phyloP scores from a whole-genome alignment of 2,888 invertebrate species.

The Drosophila anomalata region DNA sequence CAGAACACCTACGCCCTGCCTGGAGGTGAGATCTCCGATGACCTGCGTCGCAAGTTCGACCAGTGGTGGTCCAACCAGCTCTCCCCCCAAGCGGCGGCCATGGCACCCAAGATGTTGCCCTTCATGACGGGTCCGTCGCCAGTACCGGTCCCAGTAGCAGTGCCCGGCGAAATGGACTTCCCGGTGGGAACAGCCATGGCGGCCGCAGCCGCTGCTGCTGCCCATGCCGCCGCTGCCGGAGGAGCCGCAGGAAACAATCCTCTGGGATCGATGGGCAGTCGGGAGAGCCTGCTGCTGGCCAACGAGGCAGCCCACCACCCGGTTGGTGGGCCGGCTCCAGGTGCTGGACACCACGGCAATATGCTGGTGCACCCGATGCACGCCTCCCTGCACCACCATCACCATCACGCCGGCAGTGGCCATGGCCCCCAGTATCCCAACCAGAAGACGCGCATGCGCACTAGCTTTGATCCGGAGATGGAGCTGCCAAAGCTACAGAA shows the following conservation, averaged over 20 bases:
- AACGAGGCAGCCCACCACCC: conserved; percentile 75
- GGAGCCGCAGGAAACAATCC: conserved; percentile 65
- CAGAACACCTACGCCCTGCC: conserved; percentile 87
- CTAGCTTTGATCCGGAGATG: conserved; percentile 98
- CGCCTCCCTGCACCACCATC: conserved; percentile 87
- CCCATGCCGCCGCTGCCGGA: conserved; percentile 77
- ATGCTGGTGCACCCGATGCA: conserved; percentile 89
- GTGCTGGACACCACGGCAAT: conserved; percentile 71
- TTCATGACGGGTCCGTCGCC: conserved; percentile 82
- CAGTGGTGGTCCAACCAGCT: conserved; percentile 94
- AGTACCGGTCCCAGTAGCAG: conserved; percentile 70
- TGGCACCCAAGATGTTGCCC: conserved; percentile 85
- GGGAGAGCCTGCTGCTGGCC: conserved; percentile 77
- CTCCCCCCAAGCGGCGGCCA: conserved; percentile 86
- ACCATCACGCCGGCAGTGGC: conserved; percentile 83
- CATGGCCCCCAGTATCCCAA: conserved; percentile 87
- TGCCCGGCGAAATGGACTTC: conserved; percentile 82
- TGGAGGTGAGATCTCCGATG: conserved; percentile 91
- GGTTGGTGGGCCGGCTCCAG: conserved; percentile 51
- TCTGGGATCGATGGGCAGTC: conserved; percentile 65
- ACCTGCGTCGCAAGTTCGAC: conserved; percentile 94
- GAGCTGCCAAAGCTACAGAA: conserved; percentile 97
- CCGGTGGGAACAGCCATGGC: conserved; percentile 83
- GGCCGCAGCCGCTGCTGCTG: conserved; percentile 85
- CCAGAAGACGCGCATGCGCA: conserved; percentile 97